A percentile compares a stretch with the other conserved stretches of the same genome.
Evolutionary conservation across 2,797 vertebrate species (phyloP).

Genomic region (Tolypeutes matacus): DNA sequence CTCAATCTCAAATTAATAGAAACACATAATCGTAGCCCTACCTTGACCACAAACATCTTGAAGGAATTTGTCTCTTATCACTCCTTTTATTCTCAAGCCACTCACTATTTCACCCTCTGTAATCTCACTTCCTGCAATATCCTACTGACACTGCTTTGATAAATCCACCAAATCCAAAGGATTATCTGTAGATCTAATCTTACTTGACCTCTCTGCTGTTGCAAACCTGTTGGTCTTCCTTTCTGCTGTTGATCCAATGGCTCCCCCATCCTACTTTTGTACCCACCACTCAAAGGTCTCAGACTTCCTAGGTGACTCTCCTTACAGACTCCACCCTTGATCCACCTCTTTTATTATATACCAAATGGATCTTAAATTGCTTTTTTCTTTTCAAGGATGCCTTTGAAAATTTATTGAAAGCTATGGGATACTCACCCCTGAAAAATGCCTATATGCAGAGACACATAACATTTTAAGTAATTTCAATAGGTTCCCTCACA

Average conservation of each 20-base stretch:
- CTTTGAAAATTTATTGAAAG: constrained; percentile 32
- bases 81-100: background rate
- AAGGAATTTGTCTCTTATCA: background rate
- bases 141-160: background rate
- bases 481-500: background rate
- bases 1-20: background rate
- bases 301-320: background rate
- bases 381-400: background rate
- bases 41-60: background rate
- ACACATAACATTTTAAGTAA: background rate
- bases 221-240: background rate
- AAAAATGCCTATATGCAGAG: background rate
- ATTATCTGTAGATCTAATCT: background rate
- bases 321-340: background rate
- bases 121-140: background rate
- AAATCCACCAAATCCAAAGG: background rate
- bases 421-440: background rate
- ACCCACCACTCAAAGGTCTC: background rate
- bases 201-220: background rate
- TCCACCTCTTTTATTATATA: background rate
- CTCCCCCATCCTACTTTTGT: background rate
- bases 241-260: background rate
- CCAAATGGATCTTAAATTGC: background rate
- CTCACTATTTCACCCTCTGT: background rate
- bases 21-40: background rate